phyloP scores from a whole-genome alignment of 2,888 invertebrate genomes.

The Callinectes sapidus region DNA sequence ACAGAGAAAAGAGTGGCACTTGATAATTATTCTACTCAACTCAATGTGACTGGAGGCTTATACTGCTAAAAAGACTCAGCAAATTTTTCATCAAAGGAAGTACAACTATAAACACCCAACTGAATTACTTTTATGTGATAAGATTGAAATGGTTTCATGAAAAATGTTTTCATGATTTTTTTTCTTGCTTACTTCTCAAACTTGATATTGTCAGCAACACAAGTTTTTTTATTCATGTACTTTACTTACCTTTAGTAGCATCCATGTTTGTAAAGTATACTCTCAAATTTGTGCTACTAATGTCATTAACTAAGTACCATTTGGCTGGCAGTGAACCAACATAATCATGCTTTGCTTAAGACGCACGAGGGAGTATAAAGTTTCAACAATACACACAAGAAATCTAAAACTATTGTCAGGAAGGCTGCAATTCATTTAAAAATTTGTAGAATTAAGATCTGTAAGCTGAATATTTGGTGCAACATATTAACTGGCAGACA shows the following conservation, averaged over 20 bases:
- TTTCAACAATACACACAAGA: background rate
- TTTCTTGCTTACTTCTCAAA: background rate
- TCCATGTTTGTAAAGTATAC: background rate
- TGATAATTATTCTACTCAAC: conserved; percentile 35
- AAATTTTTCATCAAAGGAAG: background rate
- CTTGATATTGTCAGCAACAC: background rate
- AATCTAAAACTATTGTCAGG: background rate
- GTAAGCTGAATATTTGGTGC: background rate
- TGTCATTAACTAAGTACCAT: background rate
- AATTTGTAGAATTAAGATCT: background rate
- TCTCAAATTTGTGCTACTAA: background rate
- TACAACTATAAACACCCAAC: background rate
- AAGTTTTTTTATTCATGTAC: background rate
- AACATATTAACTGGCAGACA: background rate
- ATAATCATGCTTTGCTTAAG: background rate
- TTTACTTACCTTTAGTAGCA: background rate
- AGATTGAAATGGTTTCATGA: background rate
- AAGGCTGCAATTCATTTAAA: background rate
- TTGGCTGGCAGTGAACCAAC: background rate
- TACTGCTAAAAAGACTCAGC: background rate
- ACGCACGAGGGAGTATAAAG: background rate
- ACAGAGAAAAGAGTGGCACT: conserved; percentile 32
- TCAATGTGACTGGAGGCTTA: background rate
- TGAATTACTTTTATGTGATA: background rate
- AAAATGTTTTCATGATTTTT: background rate